phyloP scores from a whole-genome alignment of 2,113 vertebrate genomes.

The Hemicordylus capensis region DNA sequence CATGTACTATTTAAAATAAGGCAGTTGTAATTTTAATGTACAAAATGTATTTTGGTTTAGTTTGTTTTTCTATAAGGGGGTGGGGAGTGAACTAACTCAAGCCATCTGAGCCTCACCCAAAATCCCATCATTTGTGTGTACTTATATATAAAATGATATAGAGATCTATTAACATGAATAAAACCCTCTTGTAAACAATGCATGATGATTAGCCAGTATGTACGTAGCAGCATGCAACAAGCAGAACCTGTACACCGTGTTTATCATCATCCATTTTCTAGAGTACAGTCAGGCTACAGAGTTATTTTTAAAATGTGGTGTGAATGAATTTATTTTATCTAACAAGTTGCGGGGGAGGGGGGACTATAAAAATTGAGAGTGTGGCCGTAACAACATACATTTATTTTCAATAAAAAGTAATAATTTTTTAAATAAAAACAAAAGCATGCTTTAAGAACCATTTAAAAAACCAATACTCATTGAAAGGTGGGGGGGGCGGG shows the following conservation, averaged over 20 bases:
- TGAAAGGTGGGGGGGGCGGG: slow-evolving; percentile 19
- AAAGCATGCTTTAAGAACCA: slow-evolving; percentile 56
- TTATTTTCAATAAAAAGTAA: not conserved
- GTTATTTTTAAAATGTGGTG: slow-evolving; percentile 26
- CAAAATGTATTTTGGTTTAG: slow-evolving; percentile 52
- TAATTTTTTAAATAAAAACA: slow-evolving; percentile 25
- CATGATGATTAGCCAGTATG: slow-evolving; percentile 84
- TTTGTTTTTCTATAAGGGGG: slow-evolving; percentile 33
- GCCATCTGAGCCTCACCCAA: slow-evolving; percentile 69
- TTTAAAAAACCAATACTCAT: slow-evolving; percentile 8
- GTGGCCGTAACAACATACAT: slow-evolving; percentile 8
- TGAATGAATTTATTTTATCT: slow-evolving; percentile 35
- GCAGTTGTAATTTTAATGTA: slow-evolving; percentile 65
- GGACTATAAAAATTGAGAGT: not conserved
- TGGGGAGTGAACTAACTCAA: slow-evolving; percentile 59
- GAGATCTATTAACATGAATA: slow-evolving; percentile 78
- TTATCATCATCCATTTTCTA: slow-evolving; percentile 22
- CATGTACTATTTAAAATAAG: slow-evolving; percentile 32
- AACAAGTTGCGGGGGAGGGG: not conserved
- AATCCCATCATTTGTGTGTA: slow-evolving; percentile 75
- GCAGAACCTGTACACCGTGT: slow-evolving; percentile 7
- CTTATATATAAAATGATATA: slow-evolving; percentile 69
- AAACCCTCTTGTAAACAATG: slow-evolving; percentile 79
- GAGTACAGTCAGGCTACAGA: slow-evolving; percentile 30
- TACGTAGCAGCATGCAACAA: slow-evolving; percentile 87